Evolutionary conservation across 1,140 invertebrate genomes (phyloP), one percentile per base, ranked within the genome.

Genomic region (Cepaea nemoralis): DNA sequence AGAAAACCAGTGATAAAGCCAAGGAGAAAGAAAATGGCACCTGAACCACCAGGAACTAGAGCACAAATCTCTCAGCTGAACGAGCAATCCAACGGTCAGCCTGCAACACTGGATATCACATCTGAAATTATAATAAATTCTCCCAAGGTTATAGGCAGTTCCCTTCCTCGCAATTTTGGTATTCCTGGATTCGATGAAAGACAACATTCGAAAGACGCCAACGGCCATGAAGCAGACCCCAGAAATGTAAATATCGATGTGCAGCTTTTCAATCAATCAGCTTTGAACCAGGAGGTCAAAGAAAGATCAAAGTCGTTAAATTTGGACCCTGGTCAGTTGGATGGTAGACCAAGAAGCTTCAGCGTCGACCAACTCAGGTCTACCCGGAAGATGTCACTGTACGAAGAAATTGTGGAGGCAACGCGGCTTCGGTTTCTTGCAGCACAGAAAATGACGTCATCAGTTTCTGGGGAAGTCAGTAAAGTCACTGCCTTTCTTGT

Each of bases 311-410:
- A 33, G n/a, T 77, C 75, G 1, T 14, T 77, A 27, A 77, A 10
- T n/a, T 1, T 37, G 5, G 55, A 63, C 8, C 2, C 2, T 3
- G 33, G 1, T 19, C 16, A n/a, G 8, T 0, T 19, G 1, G 59
- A 59, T 3, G 27, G 12, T 31, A 55, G 55, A 37, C 0, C 33
- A 31, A 12, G 75, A 42, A 77, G 75, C n/a, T 77, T 59, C 40
- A 77, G 50, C 31, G 48, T 77, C 6, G 59, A 77, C 37, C 50
- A 31, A 6, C 66, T 22, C 1, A 63, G 39, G 27, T 77, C 75
- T 1, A 33, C 55, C 14, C 48, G 75, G 5, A 77, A 66, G 35
- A 48, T 35, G 42, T 75, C 73, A 22, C 45, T 75, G 8, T 5
- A 33, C 22, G 73, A 50, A 12, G 42, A 71, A 71, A 8, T 45